These are phyloP conservation scores for Caenorhabditis macrosperma DNA, from an alignment of 2,888 invertebrate genomes.

Conservation along the genomic window DNA sequence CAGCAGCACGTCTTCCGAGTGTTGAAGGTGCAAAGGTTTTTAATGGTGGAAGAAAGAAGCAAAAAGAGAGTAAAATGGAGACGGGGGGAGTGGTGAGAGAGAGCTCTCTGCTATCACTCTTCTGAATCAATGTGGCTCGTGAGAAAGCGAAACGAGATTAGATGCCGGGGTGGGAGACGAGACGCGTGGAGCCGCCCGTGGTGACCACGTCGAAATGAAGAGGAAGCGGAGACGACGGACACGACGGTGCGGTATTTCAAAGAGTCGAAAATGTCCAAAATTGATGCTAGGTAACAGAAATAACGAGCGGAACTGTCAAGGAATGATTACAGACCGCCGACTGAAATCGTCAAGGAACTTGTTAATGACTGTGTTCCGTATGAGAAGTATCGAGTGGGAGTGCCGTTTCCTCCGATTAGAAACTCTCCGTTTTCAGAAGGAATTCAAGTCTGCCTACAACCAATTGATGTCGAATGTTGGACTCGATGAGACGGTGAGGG, in stretches of 20 bases:
- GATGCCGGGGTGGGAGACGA: neutral
- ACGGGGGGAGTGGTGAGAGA: too few relatives aligned
- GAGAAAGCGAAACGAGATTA: constrained; percentile 50
- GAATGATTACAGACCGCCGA: neutral
- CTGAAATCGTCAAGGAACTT: neutral
- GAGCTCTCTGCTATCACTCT: constrained; percentile 12
- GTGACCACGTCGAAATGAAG: neutral
- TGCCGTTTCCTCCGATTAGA: neutral
- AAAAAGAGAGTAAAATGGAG: constrained; percentile 7
- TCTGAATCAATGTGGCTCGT: constrained; percentile 42
- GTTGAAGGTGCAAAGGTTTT: constrained; percentile 1
- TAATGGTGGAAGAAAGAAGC: neutral
- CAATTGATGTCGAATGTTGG: constrained; percentile 2
- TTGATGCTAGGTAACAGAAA: neutral
- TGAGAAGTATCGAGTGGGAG: neutral
- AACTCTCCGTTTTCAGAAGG: neutral
- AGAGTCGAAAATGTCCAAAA: neutral
- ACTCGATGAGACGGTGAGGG: neutral
- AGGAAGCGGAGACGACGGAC: too few relatives aligned
- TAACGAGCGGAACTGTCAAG: neutral
- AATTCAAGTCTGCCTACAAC: neutral
- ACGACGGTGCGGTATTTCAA: too few relatives aligned
- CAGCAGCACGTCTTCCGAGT: neutral
- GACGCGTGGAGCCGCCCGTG: neutral
- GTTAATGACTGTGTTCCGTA: neutral